These are phyloP conservation scores for Cyprinodon tularosa DNA, from an alignment of 2,113 vertebrate genomes.

Conservation along the genomic window DNA sequence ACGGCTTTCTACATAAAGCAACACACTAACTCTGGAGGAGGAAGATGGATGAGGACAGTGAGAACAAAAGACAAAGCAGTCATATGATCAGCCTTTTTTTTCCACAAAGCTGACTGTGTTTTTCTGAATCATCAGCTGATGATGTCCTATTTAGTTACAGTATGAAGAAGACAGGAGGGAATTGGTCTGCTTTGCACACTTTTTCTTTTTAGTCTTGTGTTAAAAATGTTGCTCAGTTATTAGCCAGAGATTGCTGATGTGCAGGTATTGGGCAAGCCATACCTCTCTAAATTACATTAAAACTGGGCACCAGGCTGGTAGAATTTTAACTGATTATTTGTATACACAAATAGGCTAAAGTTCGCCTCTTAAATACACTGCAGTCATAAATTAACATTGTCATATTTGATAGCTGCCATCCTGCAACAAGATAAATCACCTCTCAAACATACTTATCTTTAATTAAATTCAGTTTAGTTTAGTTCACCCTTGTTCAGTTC, in stretches of 20 bases:
- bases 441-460: no score
- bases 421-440: no score
- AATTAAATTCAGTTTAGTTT: no score
- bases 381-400: no score
- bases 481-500: no score
- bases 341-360: no score
- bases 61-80: conserved; percentile 34
- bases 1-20: neutral
- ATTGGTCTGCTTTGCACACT: neutral
- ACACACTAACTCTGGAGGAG: conserved; percentile 14
- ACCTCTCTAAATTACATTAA: no score
- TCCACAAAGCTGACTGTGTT: conserved; percentile 59
- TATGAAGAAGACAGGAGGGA: neutral
- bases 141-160: conserved; percentile 22
- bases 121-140: conserved; percentile 45
- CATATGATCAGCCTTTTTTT: conserved; percentile 32
- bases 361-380: no score
- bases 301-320: no score
- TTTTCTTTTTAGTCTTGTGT: neutral
- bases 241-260: neutral
- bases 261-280: neutral
- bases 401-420: no score
- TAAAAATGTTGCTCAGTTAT: neutral
- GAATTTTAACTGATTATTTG: no score
- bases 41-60: conserved; percentile 15